phyloP scores from a whole-genome alignment of 2,888 invertebrate genomes.

The Spisula solida region DNA sequence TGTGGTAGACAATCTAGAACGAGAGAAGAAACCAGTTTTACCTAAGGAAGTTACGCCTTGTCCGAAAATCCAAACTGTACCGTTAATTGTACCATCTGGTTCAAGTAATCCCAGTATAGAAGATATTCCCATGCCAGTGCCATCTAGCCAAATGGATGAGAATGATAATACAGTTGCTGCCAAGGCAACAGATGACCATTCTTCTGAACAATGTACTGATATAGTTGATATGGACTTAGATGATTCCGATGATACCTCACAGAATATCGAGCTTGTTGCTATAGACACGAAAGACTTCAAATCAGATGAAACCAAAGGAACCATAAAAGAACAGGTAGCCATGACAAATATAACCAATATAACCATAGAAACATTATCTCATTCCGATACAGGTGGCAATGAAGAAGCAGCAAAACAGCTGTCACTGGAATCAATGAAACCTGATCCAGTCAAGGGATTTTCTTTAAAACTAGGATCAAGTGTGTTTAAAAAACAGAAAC shows the following conservation, averaged over 20 bases:
- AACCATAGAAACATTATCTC: not conserved
- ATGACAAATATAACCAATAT: not conserved
- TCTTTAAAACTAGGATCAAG: conserved; percentile 52
- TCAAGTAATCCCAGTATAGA: conserved; percentile 10
- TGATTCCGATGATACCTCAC: conserved; percentile 26
- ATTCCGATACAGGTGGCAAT: not conserved
- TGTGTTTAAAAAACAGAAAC: conserved; percentile 44
- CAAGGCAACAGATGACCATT: conserved; percentile 13
- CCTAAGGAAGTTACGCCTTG: not conserved
- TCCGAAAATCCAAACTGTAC: not conserved
- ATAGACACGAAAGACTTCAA: not conserved
- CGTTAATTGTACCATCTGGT: not conserved
- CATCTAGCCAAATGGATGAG: conserved; percentile 42
- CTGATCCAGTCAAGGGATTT: conserved; percentile 37
- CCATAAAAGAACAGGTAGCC: not conserved
- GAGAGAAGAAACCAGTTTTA: not conserved
- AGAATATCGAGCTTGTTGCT: conserved; percentile 37
- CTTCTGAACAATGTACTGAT: conserved; percentile 1
- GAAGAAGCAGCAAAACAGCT: not conserved
- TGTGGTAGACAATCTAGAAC: not conserved
- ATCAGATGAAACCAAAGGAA: not conserved
- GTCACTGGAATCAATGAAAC: not conserved
- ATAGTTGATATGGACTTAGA: conserved; percentile 60
- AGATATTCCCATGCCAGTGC: conserved; percentile 46
- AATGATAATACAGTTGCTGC: conserved; percentile 42